These are phyloP conservation scores for Gerris lacustris DNA, from an alignment of 2,888 invertebrate genomes.

Conservation along the genomic window DNA sequence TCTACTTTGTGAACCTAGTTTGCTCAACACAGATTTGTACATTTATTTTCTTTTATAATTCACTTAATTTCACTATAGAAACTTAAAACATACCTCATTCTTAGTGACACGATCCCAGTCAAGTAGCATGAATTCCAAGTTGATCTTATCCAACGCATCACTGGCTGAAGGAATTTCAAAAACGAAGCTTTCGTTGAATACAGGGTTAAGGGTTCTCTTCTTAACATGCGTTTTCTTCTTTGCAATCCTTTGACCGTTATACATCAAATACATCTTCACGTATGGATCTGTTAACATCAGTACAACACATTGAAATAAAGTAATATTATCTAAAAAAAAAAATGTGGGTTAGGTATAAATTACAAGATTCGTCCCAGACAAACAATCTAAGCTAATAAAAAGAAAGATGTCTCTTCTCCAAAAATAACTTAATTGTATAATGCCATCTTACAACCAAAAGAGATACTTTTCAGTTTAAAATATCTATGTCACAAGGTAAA, in stretches of 20 bases:
- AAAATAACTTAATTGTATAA: too few species aligned
- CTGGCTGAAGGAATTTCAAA: constrained; percentile 83
- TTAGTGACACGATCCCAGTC: constrained; percentile 98
- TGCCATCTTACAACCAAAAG: too few species aligned
- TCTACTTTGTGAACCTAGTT: too few species aligned
- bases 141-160: constrained; percentile 67
- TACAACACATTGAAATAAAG: constrained; percentile 22
- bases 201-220: constrained; percentile 92
- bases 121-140: constrained; percentile 74
- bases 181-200: constrained; percentile 97
- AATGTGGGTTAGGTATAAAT: background rate
- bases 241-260: constrained; percentile 93
- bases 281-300: constrained; percentile 58
- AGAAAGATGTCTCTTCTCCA: too few species aligned
- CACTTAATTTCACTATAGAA: too few species aligned
- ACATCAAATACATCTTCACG: constrained; percentile 93
- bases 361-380: too few species aligned
- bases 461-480: too few species aligned
- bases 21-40: too few species aligned
- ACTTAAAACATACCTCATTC: constrained; percentile 60
- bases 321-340: constrained; percentile 2
- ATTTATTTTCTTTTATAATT: too few species aligned
- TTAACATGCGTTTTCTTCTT: constrained; percentile 99
- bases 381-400: too few species aligned
- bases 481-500: too few species aligned